These are phyloP conservation scores for Machimus atricapillus DNA, from an alignment of 2,888 invertebrate genomes.

Conservation along the genomic window DNA sequence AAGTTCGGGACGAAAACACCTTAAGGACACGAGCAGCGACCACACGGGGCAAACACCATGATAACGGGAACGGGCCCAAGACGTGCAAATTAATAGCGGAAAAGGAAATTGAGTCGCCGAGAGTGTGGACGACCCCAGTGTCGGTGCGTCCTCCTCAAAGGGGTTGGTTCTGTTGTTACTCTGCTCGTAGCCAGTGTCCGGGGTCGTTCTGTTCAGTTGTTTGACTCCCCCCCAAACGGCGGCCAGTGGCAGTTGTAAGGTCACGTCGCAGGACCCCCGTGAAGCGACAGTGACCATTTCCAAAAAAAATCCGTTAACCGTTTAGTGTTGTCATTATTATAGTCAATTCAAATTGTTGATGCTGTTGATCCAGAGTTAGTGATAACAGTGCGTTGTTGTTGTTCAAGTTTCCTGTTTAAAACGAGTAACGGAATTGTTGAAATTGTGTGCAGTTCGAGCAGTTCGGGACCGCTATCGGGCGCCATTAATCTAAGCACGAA, in stretches of 20 bases:
- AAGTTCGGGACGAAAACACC: conserved; percentile 21
- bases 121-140: conserved; percentile 17
- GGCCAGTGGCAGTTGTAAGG: not conserved
- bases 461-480: not conserved
- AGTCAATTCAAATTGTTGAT: not conserved
- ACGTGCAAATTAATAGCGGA: not conserved
- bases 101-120: not conserved
- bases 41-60: not conserved
- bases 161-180: conserved; percentile 15
- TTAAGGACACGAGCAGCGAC: not conserved
- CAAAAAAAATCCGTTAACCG: not conserved
- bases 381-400: not conserved
- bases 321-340: not conserved
- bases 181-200: not conserved
- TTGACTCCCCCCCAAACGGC: not conserved
- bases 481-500: not conserved
- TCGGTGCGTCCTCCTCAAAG: conserved; percentile 40
- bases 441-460: conserved; percentile 6
- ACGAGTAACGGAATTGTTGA: not conserved
- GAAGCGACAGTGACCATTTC: not conserved
- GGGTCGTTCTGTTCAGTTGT: not conserved
- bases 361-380: not conserved
- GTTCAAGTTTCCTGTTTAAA: not conserved
- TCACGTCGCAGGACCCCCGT: not conserved
- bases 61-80: not conserved